Conservation (phyloP, 2,797 vertebrate genomes). For the Babyrousa celebensis region DNA sequence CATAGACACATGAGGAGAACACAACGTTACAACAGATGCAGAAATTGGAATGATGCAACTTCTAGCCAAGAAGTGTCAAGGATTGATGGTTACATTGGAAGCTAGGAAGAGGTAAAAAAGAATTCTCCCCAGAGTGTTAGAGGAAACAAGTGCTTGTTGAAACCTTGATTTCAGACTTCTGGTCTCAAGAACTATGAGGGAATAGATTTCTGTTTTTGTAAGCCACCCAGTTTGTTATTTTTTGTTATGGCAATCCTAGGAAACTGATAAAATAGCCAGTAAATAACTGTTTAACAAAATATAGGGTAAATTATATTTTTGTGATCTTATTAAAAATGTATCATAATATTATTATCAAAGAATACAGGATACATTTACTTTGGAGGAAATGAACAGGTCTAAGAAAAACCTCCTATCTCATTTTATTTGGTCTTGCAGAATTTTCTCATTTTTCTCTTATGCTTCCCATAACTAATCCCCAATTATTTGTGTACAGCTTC, state of each 20-base stretch:
- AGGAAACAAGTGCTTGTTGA: neutral
- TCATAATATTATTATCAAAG: neutral
- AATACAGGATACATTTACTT: neutral
- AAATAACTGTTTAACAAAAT: conserved; percentile 21
- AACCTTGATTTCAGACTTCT: neutral
- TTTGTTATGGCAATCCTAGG: neutral
- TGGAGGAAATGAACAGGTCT: neutral
- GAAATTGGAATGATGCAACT: neutral
- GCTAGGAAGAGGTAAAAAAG: neutral
- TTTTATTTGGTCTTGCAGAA: neutral
- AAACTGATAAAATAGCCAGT: neutral
- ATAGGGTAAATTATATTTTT: neutral
- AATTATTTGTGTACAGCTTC: conserved; percentile 4
- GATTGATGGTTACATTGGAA: neutral
- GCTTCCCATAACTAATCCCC: neutral
- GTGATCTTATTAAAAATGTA: neutral
- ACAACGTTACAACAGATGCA: neutral
- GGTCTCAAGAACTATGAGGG: neutral
- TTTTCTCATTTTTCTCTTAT: conserved; percentile 23
- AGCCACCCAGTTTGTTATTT: neutral
- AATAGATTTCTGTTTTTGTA: neutral
- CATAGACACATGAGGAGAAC: neutral
- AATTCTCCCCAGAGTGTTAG: neutral
- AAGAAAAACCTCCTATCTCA: neutral
- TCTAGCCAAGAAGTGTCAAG: neutral